Base-by-base conservation (phyloP, 2,797 vertebrate genomes). In the Holocentrus rufus region DNA sequence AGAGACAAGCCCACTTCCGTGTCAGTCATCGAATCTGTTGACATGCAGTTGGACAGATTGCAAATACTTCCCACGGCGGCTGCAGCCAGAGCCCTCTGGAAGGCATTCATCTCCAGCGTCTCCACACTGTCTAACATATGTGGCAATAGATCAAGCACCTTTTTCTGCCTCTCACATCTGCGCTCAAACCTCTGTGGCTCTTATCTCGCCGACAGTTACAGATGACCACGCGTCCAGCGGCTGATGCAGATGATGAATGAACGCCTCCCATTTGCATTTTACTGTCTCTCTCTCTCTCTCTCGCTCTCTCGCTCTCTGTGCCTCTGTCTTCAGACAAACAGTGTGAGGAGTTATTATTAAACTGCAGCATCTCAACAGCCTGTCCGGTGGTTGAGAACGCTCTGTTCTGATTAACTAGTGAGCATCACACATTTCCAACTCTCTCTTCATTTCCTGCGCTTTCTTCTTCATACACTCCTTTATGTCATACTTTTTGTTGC, bases 141-240 rank as follows among this genome's bases (percentile, higher is more conserved):
- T 75, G 72, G 79, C 69, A 31, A 88, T 85, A 82, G 82, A 88
- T 88, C 84, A 89, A 86, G 81, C 85, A 88, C 84, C 89, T 84
- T 84, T 85, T 88, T 76, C 82, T 79, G 74, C 77, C 59, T 20
- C 59, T 84, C 83, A 80, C 86, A 85, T 87, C 86, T 89, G 85
- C 46, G n/a, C 82, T 78, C 79, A 68, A 76, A 78, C 79, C 82
- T 79, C 82, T 54, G 74, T 39, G 73, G 87, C 85, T 84, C 78
- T 82, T 83, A 83, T 83, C 78, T 62, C 76, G 62, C 47, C 42
- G 85, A 90, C 90, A 89, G 86, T 75, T 80, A 88, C 87, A 80
- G 88, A 92, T 88, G 91, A 90, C 73, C 77, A 2, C 25, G 77
- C 73, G 61, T 87, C 80, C 61, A n/a, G 75, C 65, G 70, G 79